Base-by-base conservation (phyloP, 2,797 vertebrate species). In the Hippoglossus hippoglossus region DNA sequence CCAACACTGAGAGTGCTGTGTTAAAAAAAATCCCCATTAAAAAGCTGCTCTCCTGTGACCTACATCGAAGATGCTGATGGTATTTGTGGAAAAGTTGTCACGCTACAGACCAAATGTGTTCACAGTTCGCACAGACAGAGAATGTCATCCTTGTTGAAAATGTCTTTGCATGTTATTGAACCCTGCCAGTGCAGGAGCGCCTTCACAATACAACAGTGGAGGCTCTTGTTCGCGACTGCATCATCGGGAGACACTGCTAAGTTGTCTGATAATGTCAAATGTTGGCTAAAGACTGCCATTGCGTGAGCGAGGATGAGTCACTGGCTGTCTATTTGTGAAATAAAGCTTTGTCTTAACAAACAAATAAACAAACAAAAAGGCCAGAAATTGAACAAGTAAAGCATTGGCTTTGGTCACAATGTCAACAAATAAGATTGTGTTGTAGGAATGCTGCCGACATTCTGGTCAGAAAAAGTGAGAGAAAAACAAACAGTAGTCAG, bases 91-190 rank as follows among this genome's bases (percentile, higher is more conserved):
- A 50, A 36, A 22, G 47, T 44, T 72, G 62, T 77, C 78, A 70
- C 2, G 60, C 67, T 28, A 65, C 5, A 39, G 63, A 80, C 71
- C 50, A 62, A 86, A 67, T 79, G 73, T 76, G 75, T 63, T 77
- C 51, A 51, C 1, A 71, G 59, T 47, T 56, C 26, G 6, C 50
- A 9, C 63, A 53, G 56, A 69, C 55, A 71, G n/a, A 89, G 71
- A 91, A 91, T 84, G 78, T 66, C 80, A 22, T 73, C 80, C 71
- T 91, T 91, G 86, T 91, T 77, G n/a, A 36, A 74, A 82, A 82
- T 73, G 56, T 3, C 77, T 74, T 51, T 61, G 67, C 71, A 39
- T 80, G 70, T 73, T 67, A 63, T 52, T 63, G 57, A 73, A 68
- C 55, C 61, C 47, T 50, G 60, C 69, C 56, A 18, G 34, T 47